Percentiles rank a stretch among this genome's conserved stretches.
phyloP scores from a whole-genome alignment of 2,797 vertebrate genomes.

The Tolypeutes matacus region DNA sequence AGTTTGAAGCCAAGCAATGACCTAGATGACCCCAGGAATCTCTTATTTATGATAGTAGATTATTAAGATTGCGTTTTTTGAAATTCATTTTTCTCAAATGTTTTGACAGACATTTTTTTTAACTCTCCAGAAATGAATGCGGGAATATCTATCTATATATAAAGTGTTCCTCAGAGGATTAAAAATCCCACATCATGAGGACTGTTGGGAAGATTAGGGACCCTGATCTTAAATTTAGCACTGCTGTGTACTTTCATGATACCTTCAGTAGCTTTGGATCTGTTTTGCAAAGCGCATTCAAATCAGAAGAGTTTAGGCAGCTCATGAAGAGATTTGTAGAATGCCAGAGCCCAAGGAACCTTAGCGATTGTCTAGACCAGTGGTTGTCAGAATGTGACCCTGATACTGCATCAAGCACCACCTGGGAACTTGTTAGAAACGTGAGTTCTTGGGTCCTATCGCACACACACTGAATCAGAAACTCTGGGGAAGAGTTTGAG shows the following conservation, averaged over 20 bases:
- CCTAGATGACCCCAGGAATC: neutral
- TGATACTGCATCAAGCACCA: rapidly evolving
- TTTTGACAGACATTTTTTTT: constrained; percentile 20
- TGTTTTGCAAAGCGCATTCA: neutral
- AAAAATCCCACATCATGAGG: neutral
- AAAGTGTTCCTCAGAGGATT: neutral
- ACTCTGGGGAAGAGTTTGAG: neutral
- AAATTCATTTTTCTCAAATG: constrained; percentile 45
- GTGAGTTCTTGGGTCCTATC: neutral
- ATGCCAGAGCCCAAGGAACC: neutral
- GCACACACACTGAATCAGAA: neutral
- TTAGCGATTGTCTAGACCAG: neutral
- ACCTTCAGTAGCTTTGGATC: neutral
- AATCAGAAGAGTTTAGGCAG: neutral
- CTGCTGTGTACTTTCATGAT: neutral
- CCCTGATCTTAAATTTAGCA: neutral
- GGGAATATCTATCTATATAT: neutral
- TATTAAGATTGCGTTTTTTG: neutral
- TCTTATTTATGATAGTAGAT: neutral
- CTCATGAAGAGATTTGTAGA: neutral
- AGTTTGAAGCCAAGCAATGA: neutral
- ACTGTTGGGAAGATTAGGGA: neutral
- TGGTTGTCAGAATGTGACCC: neutral
- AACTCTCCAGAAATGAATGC: neutral
- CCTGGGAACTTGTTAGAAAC: neutral